Conservation (phyloP, 92 coral and sea anemone genomes). For the Isaurus tuberculatus region DNA sequence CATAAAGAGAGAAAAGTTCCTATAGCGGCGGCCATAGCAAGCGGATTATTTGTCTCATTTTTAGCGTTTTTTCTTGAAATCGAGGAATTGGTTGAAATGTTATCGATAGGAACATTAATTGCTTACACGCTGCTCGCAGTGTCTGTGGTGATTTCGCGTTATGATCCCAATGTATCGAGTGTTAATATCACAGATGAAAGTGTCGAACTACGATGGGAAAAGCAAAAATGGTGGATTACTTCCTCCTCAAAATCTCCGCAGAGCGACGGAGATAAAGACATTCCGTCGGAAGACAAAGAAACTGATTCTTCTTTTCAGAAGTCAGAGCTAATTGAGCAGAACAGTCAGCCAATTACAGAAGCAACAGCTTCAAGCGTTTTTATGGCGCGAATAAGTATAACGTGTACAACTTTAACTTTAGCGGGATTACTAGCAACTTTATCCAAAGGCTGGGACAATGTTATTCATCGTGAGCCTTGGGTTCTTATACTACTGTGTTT, state of each 20-base stretch:
- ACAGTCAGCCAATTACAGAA: not conserved
- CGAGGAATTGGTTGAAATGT: conserved; percentile 74
- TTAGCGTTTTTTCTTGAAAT: conserved; percentile 72
- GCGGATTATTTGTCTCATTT: conserved; percentile 61
- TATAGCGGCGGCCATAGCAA: conserved; percentile 59
- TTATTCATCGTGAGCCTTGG: conserved; percentile 5
- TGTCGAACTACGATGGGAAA: not conserved
- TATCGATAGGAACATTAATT: conserved; percentile 82
- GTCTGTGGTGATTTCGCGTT: conserved; percentile 82
- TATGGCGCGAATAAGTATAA: not conserved
- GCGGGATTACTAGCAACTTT: conserved; percentile 16
- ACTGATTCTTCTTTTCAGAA: not conserved
- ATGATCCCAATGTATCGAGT: conserved; percentile 53
- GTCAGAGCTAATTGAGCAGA: not conserved
- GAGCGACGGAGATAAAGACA: not conserved
- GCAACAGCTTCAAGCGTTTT: not conserved
- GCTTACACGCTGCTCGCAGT: conserved; percentile 78
- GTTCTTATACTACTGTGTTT: not conserved
- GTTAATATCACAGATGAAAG: not conserved
- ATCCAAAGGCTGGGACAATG: conserved; percentile 15
- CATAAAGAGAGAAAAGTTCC: conserved; percentile 71
- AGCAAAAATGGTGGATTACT: not conserved
- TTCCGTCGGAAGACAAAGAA: not conserved
- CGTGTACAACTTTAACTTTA: conserved; percentile 17
- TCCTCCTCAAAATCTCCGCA: not conserved